Evolutionary conservation across 2,113 vertebrate genomes (phyloP), one percentile per base, ranked within the genome.

Genomic region (Maccullochella peelii): DNA sequence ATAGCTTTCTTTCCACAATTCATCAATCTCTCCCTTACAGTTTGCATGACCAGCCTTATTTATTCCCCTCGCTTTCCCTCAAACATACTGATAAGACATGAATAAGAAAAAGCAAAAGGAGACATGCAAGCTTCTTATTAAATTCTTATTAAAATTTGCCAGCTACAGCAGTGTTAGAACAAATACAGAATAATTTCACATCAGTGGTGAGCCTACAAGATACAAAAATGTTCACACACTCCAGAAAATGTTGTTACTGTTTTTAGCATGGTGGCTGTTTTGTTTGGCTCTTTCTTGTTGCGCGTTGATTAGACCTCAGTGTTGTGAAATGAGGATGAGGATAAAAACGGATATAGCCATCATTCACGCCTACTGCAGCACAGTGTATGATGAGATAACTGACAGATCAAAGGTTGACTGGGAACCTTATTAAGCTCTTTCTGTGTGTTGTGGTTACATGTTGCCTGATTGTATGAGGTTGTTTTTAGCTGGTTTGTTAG

Each of bases 331-430:
- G 38, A 85, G 55, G 72, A 71, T 16, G 61, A 38, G 62, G 18
- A 77, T 70, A 14, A 63, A 36, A 79, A 49, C 25, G 27, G 73
- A 85, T 72, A 84, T 27, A 79, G 66, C 55, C 61, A 40, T 84
- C 73, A 79, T 68, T 86, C 78, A 61, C 3, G 33, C 74, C 52
- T 52, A 12, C 38, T 57, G 61, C 68, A 25, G 44, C 50, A 2
- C 58, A 40, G 50, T 15, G 40, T 21, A 27, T n/a, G 67, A 78
- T 59, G 67, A 30, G 71, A 88, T 85, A 84, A 93, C 8, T 89
- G 89, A 86, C 87, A 75, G 25, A 73, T 86, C 72, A 86, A 91
- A 58, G 73, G 20, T 61, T 55, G 40, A 73, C 73, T 83, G 57
- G 71, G 83, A 83, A 42, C 33, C 38, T 79, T 77, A 80, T 84